Conservation (phyloP, 2,888 invertebrate genomes). For the Gymnoscelis rufifasciata region DNA sequence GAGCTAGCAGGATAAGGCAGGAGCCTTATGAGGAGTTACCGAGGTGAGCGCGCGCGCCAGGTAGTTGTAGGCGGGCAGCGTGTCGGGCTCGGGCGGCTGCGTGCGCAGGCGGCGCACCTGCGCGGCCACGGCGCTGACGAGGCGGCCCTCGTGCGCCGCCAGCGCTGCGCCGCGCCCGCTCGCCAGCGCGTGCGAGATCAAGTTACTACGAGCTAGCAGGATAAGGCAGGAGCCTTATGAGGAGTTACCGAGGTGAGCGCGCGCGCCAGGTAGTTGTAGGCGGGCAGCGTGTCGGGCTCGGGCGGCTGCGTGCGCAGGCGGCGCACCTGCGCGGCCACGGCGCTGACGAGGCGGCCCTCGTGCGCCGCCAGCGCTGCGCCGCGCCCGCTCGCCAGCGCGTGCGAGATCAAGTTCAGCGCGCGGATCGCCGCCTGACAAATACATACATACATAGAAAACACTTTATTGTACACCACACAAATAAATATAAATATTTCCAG, state of each 20-base stretch:
- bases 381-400: conserved; percentile 78
- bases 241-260: conserved; percentile 24
- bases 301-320: conserved; percentile 59
- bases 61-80: conserved; percentile 66
- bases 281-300: conserved; percentile 50
- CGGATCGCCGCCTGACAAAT: conserved; percentile 62
- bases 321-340: conserved; percentile 82
- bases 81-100: conserved; percentile 37
- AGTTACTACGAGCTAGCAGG: conserved; percentile 58
- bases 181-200: conserved; percentile 83
- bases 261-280: conserved; percentile 63
- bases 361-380: conserved; percentile 73
- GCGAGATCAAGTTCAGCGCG: conserved; percentile 85
- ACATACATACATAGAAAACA: no score
- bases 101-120: conserved; percentile 80
- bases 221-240: no score
- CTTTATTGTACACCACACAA: no score
- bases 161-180: conserved; percentile 72
- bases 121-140: conserved; percentile 81
- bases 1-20: no score
- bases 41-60: conserved; percentile 44
- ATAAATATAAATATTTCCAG: no score
- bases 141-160: conserved; percentile 81
- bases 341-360: conserved; percentile 83
- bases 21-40: no score